Conservation (phyloP, 2,113 vertebrate species). For the Bubo bubo region DNA sequence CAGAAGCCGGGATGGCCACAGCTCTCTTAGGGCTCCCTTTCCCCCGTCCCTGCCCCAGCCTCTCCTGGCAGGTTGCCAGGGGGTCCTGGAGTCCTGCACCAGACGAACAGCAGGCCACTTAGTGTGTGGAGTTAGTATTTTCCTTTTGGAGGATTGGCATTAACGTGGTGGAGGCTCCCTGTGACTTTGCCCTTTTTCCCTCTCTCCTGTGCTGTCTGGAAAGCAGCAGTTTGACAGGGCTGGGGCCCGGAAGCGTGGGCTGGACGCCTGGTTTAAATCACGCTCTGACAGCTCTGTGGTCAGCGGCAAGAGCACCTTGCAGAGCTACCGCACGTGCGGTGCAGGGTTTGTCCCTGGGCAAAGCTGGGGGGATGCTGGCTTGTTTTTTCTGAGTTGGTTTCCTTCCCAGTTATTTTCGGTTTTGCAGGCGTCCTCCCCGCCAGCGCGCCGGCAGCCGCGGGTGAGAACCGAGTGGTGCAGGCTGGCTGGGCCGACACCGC, state of each 20-base stretch:
- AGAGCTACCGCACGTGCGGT: accelerated
- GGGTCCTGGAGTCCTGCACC: not conserved
- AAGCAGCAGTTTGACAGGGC: not conserved
- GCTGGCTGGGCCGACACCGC: too few species aligned
- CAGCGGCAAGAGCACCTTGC: not conserved
- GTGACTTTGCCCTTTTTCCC: not conserved
- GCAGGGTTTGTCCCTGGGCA: not conserved
- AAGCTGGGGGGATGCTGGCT: not conserved
- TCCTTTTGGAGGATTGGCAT: not conserved
- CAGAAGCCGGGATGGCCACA: not conserved
- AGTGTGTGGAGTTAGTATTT: not conserved
- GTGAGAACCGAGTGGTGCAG: accelerated
- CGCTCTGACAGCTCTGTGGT: not conserved
- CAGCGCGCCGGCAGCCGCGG: accelerated
- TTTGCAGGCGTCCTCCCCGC: not conserved
- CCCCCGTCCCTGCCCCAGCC: not conserved
- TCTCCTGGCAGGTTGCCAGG: not conserved
- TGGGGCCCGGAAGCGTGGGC: not conserved
- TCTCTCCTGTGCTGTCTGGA: not conserved
- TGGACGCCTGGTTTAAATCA: not conserved
- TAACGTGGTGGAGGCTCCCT: not conserved
- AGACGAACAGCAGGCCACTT: accelerated
- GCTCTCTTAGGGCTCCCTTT: not conserved
- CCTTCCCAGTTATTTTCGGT: not conserved
- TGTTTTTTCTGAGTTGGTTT: not conserved